A percentile compares a stretch with the other conserved stretches of the same genome.
phyloP scores from a whole-genome alignment of 2,113 vertebrate genomes.

The Neotoma lepida region DNA sequence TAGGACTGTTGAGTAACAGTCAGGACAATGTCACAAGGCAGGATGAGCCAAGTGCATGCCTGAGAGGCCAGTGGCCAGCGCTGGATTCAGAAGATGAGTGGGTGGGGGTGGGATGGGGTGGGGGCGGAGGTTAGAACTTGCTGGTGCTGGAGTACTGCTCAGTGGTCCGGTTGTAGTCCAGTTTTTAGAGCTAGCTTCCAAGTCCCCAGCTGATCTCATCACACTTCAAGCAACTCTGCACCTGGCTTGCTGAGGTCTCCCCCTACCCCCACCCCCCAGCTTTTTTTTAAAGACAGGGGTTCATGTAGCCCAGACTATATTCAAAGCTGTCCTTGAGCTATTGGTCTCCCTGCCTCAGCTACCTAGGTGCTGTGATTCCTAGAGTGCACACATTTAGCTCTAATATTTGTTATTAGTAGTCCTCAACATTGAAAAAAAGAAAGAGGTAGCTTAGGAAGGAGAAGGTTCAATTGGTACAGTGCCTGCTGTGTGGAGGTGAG shows the following conservation, averaged over 20 bases:
- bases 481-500: too few species aligned
- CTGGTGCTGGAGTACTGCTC: not conserved
- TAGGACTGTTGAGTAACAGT: slow-evolving; percentile 42
- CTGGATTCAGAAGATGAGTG: not conserved
- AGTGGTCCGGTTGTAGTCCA: not conserved
- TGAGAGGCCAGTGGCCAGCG: not conserved
- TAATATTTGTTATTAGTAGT: not conserved
- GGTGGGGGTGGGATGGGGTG: not conserved
- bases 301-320: not conserved
- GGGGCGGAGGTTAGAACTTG: not conserved
- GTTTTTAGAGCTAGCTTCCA: not conserved
- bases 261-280: too few species aligned
- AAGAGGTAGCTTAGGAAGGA: too few species aligned
- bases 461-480: not conserved
- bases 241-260: not conserved
- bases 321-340: not conserved
- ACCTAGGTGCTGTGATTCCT: not conserved
- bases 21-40: slow-evolving; percentile 64
- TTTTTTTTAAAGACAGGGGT: not conserved
- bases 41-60: not conserved
- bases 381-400: not conserved
- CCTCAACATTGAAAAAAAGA: too few species aligned
- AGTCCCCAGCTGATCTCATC: not conserved
- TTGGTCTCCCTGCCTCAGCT: not conserved
- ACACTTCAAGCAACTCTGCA: not conserved